Evolutionary conservation across 2,797 vertebrate species (phyloP).

Genomic region (Macropodus opercularis): DNA sequence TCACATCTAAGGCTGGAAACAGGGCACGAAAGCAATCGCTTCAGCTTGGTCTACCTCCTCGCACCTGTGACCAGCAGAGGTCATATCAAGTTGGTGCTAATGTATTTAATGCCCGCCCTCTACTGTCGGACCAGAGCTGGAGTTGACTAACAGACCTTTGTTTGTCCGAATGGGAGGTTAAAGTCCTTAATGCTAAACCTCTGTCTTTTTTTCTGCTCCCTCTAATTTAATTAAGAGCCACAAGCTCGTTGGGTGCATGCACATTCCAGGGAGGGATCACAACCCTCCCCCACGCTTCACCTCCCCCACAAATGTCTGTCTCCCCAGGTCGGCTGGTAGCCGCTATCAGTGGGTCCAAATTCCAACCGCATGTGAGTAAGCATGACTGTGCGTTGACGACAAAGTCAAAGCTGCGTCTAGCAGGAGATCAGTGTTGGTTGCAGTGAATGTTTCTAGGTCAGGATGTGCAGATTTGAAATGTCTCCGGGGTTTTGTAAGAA

Average conservation of each 20-base stretch:
- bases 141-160: conserved; percentile 49
- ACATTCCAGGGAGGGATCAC: conserved; percentile 59
- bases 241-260: conserved; percentile 46
- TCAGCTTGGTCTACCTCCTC: conserved; percentile 27
- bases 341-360: conserved; percentile 64
- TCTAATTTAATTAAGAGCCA: conserved; percentile 73
- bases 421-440: conserved; percentile 51
- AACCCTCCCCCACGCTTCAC: not conserved
- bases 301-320: conserved; percentile 17
- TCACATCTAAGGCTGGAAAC: conserved; percentile 32
- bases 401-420: conserved; percentile 57
- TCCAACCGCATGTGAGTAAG: conserved; percentile 50
- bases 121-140: conserved; percentile 37
- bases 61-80: conserved; percentile 49
- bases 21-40: conserved; percentile 22
- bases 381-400: conserved; percentile 54
- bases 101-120: conserved; percentile 35
- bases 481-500: conserved; percentile 33
- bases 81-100: conserved; percentile 29
- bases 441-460: conserved; percentile 61
- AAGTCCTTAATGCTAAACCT: conserved; percentile 61
- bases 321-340: conserved; percentile 52
- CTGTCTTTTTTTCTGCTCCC: conserved; percentile 37
- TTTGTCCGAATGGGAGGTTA: conserved; percentile 59
- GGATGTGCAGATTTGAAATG: conserved; percentile 41